Evolutionary conservation across 2,888 invertebrate genomes (phyloP).

Genomic region (Cheilosia urbana): DNA sequence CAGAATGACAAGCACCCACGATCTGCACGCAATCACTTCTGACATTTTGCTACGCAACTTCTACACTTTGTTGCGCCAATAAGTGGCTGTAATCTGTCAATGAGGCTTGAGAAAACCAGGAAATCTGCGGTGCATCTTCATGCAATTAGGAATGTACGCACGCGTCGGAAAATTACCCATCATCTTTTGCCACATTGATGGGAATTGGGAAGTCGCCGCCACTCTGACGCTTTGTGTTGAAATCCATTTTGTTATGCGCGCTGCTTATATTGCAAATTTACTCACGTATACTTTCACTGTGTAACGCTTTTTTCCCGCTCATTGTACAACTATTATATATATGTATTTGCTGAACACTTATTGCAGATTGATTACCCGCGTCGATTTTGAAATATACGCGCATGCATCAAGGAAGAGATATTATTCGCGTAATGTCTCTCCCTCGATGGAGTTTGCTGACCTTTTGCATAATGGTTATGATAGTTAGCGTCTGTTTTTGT

Average conservation of each 20-base stretch:
- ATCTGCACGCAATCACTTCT: not conserved
- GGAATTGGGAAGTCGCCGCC: conserved; percentile 1
- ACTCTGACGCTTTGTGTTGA: not conserved
- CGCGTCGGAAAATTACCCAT: conserved; percentile 20
- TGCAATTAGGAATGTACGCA: conserved; percentile 23
- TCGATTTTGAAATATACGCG: conserved; percentile 23
- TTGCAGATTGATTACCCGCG: conserved; percentile 50
- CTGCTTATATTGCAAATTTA: conserved; percentile 23
- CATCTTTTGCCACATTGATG: conserved; percentile 12
- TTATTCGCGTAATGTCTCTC: conserved; percentile 35
- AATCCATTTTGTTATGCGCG: conserved; percentile 36
- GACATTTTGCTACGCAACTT: not conserved
- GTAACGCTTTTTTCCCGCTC: conserved; percentile 12
- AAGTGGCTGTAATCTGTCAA: conserved; percentile 7
- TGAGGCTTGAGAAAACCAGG: conserved; percentile 29
- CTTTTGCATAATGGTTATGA: conserved; percentile 50
- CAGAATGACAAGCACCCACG: not conserved
- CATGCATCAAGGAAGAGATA: conserved; percentile 47
- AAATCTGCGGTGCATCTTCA: conserved; percentile 22
- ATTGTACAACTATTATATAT: conserved; percentile 37
- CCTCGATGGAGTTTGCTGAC: conserved; percentile 40
- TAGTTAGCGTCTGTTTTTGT: not conserved
- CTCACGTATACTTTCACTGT: conserved; percentile 39
- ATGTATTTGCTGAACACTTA: conserved; percentile 43
- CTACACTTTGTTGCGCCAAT: conserved; percentile 1